Percentiles rank a stretch among this genome's conserved stretches.
Conservation (phyloP, 2,888 invertebrate species). For the Eristalis intricaria region DNA sequence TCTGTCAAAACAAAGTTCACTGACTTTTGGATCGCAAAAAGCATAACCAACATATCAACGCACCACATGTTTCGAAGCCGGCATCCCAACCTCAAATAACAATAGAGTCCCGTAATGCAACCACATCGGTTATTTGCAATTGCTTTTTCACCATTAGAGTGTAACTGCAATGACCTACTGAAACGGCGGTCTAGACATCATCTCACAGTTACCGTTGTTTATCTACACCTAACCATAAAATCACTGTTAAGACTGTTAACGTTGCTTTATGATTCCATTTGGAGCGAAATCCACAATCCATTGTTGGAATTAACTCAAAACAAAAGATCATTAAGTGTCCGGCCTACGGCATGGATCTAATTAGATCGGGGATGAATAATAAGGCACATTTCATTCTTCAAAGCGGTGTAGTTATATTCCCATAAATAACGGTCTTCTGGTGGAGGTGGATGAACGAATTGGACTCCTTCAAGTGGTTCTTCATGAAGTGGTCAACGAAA, state of each 20-base stretch:
- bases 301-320: slow-evolving; percentile 8
- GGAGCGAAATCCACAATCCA: slow-evolving; percentile 14
- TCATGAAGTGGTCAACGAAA: slow-evolving; percentile 10
- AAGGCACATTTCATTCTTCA: slow-evolving; percentile 3
- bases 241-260: neutral
- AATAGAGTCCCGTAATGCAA: neutral
- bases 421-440: neutral
- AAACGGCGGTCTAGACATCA: neutral
- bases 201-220: neutral
- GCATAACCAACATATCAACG: neutral
- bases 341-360: slow-evolving; percentile 2
- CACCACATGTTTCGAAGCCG: neutral
- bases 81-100: neutral
- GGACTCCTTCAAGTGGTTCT: neutral
- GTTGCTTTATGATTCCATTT: slow-evolving; percentile 7
- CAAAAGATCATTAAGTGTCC: slow-evolving; percentile 7
- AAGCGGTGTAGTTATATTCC: neutral
- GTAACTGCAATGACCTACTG: neutral
- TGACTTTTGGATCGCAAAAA: no score
- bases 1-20: no score
- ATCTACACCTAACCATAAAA: neutral
- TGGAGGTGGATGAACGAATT: neutral
- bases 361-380: slow-evolving; percentile 17
- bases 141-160: neutral
- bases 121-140: neutral